A percentile compares a stretch with the other conserved stretches of the same genome.
These are phyloP conservation scores for Nothobranchius furzeri DNA, from an alignment of 2,113 vertebrate species.

Conservation along the genomic window DNA sequence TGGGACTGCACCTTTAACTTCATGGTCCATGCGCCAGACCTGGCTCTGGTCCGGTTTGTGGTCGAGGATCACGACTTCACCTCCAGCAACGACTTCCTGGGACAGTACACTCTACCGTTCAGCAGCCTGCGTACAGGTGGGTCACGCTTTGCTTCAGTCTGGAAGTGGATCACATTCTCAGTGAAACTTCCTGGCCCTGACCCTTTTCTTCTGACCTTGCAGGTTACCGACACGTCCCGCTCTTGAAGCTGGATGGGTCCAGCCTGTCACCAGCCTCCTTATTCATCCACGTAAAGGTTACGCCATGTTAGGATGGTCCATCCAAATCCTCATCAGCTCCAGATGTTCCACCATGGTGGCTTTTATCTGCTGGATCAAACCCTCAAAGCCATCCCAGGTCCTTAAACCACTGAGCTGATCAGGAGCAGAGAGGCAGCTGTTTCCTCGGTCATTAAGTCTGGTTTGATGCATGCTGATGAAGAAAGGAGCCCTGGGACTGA, in stretches of 20 bases:
- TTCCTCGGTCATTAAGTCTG: not conserved
- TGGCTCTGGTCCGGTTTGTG: constrained; percentile 90
- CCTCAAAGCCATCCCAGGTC: not conserved
- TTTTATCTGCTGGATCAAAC: not conserved
- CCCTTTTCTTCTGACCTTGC: not conserved
- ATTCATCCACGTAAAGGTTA: constrained; percentile 84
- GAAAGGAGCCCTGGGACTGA: not conserved
- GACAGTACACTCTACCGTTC: constrained; percentile 90
- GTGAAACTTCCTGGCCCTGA: not conserved
- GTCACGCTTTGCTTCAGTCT: not conserved
- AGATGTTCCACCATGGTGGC: not conserved
- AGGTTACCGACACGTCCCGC: constrained; percentile 94
- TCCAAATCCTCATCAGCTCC: constrained; percentile 23
- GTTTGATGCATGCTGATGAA: not conserved
- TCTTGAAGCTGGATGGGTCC: constrained; percentile 86
- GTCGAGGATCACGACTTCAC: constrained; percentile 92
- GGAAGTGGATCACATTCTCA: too few relatives aligned
- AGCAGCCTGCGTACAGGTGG: constrained; percentile 87
- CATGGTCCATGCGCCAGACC: constrained; percentile 83
- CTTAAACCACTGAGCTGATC: not conserved
- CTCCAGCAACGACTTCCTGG: constrained; percentile 91
- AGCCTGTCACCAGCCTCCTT: constrained; percentile 88
- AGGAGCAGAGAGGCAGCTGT: not conserved
- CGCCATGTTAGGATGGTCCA: constrained; percentile 48
- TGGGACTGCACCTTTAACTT: constrained; percentile 89